Evolutionary conservation across 1,140 invertebrate species (phyloP).

Genomic region (Ostrea edulis): DNA sequence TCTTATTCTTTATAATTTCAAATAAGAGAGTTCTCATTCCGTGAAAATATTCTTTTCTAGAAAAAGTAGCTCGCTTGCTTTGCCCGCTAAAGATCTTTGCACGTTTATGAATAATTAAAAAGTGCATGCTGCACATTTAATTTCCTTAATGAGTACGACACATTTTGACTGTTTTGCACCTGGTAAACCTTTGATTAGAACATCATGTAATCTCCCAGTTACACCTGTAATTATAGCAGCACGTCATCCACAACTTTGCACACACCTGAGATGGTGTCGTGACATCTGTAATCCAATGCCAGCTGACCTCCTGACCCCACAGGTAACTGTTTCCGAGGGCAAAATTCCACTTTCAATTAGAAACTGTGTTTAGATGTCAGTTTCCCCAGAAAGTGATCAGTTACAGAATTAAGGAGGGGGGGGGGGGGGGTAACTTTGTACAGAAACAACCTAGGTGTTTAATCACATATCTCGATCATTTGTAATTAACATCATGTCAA

Average conservation of each 20-base stretch:
- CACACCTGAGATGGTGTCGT: neutral
- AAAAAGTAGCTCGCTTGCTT: no score
- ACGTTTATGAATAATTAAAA: no score
- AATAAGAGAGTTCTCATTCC: no score
- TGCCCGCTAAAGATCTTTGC: no score
- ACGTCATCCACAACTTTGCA: neutral
- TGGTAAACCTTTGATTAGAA: neutral
- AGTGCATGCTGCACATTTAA: no score
- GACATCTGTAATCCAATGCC: neutral
- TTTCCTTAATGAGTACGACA: no score
- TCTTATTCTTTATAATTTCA: no score
- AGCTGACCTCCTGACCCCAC: neutral
- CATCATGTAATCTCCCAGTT: neutral
- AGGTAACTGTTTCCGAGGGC: neutral
- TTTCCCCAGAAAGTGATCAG: neutral
- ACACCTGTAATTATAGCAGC: neutral
- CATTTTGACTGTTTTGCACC: no score
- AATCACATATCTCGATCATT: neutral
- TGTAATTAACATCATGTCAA: neutral
- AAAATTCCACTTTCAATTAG: slow-evolving; percentile 9
- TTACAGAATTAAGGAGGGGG: neutral
- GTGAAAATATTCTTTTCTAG: no score
- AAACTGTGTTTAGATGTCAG: neutral
- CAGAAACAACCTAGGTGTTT: neutral
- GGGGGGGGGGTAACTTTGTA: neutral